Percentiles rank a stretch among this genome's conserved stretches.
These are phyloP conservation scores for Pangasius sanitwongsei DNA, from an alignment of 2,797 vertebrate genomes.

Conservation along the genomic window DNA sequence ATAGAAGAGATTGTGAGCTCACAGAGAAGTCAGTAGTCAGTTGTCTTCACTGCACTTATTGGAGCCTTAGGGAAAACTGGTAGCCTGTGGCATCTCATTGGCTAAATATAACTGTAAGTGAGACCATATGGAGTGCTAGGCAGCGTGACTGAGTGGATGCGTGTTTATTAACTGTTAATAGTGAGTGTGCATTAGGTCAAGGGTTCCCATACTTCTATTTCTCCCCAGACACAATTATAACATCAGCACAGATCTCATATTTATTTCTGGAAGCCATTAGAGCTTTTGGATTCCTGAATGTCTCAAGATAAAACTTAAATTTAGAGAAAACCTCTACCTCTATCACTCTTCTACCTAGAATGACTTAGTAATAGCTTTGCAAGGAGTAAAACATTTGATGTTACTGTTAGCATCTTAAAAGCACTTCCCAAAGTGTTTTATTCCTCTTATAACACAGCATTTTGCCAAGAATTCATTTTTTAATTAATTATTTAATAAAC, in stretches of 20 bases:
- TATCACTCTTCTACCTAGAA: too few relatives aligned
- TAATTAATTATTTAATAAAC: too few relatives aligned
- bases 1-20: too few relatives aligned
- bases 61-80: neutral
- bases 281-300: too few relatives aligned
- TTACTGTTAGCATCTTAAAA: too few relatives aligned
- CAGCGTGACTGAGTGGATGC: neutral
- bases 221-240: neutral
- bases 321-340: too few relatives aligned
- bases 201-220: neutral
- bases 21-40: neutral
- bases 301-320: too few relatives aligned
- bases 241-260: neutral
- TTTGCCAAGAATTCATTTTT: neutral
- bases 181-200: neutral
- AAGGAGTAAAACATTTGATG: too few relatives aligned
- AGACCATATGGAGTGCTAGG: neutral
- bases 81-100: neutral
- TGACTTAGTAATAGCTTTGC: too few relatives aligned
- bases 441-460: neutral
- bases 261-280: neutral
- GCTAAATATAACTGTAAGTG: constrained; percentile 39
- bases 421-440: too few relatives aligned
- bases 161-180: neutral
- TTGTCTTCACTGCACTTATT: neutral